Evolutionary conservation across 2,797 vertebrate species (phyloP), one percentile per base, ranked within the genome.

Genomic region (Passerculus sandwichensis): DNA sequence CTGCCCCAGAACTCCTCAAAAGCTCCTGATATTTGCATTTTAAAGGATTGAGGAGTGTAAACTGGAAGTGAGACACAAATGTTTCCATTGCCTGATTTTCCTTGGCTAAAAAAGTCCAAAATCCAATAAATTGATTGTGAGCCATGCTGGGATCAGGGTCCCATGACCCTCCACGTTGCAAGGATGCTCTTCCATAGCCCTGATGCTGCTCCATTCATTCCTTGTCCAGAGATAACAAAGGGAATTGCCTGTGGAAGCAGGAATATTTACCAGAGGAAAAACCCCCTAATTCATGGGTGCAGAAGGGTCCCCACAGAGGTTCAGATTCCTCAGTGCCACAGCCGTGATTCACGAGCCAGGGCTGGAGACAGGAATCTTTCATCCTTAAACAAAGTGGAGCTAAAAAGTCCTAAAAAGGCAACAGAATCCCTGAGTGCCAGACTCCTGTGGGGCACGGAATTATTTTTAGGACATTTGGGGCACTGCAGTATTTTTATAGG

Each of bases 371-470:
- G 64, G 67, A 66, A 79, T 53, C 73, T 38, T 50, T 42, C 78
- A 75, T 50, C 64, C 78, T 54, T 61, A 53, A 79, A 76, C 89
- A 73, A 73, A 50, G 85, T 3, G 30, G 18, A 85, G 27, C 34
- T 40, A 4, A 76, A 85, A 69, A 76, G 10, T 61, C 87, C 89
- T 89, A 69, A 91, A 89, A 89, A 64, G 81, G 89, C 89, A 94
- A 76, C 51, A 78, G 61, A 81, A 86, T 30, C 61, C 51, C 40
- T 0, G 8, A 51, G 70, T 17, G 53, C 36, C 20, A 23, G 70
- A n/a, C 48, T 62, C 13, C 29, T 13, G 9, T 30, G 88, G 62
- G 47, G 82, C 50, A 57, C 4, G 1, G 36, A 3, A 6, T 44
- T 60, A 26, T 40, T 91, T 77, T 77, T 42, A 17, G 36, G 22